Percentiles rank a stretch among this genome's conserved stretches.
Evolutionary conservation across 2,113 vertebrate species (phyloP).

Genomic region (Antechinus stuartii): DNA sequence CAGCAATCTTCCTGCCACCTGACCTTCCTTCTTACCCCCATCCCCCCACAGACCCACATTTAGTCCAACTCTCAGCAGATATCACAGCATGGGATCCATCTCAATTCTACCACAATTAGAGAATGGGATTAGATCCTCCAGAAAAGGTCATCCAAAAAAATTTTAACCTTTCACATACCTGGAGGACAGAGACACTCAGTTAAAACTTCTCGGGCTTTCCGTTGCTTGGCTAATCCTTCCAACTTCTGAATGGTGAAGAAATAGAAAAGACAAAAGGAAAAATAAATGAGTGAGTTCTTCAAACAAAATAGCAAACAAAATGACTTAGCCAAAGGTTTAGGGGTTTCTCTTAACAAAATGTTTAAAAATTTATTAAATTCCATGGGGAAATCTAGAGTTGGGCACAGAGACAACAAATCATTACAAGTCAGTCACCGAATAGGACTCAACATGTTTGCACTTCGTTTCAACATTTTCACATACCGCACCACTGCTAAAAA

Average conservation of each 20-base stretch:
- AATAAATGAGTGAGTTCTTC: conserved; percentile 29
- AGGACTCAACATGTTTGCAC: not conserved
- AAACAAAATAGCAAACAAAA: conserved; percentile 25
- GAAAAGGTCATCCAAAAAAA: not conserved
- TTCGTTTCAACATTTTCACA: conserved; percentile 4
- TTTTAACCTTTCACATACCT: conserved; percentile 83
- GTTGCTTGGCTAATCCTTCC: conserved; percentile 87
- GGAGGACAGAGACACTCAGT: conserved; percentile 93
- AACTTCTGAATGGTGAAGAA: conserved; percentile 86
- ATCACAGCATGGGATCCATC: not conserved
- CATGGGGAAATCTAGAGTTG: not conserved
- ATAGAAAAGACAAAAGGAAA: conserved; percentile 9
- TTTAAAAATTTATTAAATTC: conserved; percentile 8
- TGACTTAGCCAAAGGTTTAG: not conserved
- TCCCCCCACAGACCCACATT: not conserved
- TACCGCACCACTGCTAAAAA: not conserved
- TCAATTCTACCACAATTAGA: not conserved
- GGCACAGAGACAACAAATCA: conserved; percentile 30
- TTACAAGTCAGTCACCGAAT: not conserved
- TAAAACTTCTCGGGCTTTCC: conserved; percentile 88
- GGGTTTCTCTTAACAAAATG: not conserved
- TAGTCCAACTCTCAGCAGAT: not conserved
- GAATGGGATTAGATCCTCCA: not conserved
- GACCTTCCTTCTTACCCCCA: not conserved
- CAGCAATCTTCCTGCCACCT: not conserved